Percentiles rank a stretch among this genome's conserved stretches.
These are phyloP conservation scores for Limonius californicus DNA, from an alignment of 1,140 invertebrate genomes.

Conservation along the genomic window DNA sequence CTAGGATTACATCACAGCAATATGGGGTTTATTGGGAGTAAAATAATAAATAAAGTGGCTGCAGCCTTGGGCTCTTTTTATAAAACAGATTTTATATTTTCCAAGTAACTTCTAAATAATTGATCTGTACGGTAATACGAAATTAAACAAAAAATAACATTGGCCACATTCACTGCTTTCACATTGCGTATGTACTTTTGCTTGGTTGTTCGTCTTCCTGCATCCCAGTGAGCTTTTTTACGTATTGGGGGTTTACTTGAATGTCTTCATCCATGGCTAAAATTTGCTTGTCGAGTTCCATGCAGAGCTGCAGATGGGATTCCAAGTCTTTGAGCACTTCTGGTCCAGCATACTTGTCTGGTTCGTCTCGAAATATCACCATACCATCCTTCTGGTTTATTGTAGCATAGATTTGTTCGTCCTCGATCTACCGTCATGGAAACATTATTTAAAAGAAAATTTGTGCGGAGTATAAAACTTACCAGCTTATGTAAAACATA, in stretches of 20 bases:
- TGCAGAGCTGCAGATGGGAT: constrained; percentile 82
- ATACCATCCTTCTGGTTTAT: constrained; percentile 98
- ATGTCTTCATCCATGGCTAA: constrained; percentile 93
- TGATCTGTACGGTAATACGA: no score
- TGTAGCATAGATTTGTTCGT: constrained; percentile 93
- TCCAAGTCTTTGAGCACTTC: constrained; percentile 82
- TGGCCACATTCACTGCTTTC: constrained; percentile 23
- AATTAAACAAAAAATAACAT: no score
- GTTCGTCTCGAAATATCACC: constrained; percentile 94
- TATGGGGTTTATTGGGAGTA: no score
- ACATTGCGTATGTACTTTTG: constrained; percentile 53
- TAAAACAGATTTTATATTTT: no score
- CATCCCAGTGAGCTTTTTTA: constrained; percentile 67
- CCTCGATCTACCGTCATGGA: constrained; percentile 82
- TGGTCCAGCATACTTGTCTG: constrained; percentile 90
- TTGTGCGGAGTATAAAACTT: no score
- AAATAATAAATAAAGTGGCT: no score
- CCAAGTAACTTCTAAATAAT: no score
- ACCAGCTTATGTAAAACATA: no score
- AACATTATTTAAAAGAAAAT: no score
- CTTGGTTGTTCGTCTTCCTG: constrained; percentile 59
- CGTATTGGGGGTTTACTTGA: constrained; percentile 82
- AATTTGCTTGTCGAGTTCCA: constrained; percentile 81
- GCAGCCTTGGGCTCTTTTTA: no score
- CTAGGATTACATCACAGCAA: no score